Conservation (phyloP, 2,797 vertebrate genomes). For the Rhynchotus rufescens region DNA sequence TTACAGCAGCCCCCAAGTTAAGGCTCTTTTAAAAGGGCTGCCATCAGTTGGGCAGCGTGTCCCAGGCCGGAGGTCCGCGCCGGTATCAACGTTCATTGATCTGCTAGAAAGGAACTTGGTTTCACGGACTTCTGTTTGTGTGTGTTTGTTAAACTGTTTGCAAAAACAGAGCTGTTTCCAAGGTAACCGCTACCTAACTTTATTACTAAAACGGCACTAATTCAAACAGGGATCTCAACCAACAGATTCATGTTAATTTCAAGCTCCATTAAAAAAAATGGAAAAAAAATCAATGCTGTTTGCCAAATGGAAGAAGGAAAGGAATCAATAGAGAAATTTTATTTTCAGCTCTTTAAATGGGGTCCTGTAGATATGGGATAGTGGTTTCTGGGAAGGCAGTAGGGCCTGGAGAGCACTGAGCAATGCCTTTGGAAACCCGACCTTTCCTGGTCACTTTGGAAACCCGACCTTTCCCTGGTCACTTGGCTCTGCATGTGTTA, state of each 20-base stretch:
- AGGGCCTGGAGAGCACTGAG: neutral
- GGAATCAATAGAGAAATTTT: conserved; percentile 52
- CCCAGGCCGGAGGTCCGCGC: neutral
- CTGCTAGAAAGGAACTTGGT: neutral
- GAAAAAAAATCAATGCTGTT: conserved; percentile 57
- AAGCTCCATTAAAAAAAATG: conserved; percentile 72
- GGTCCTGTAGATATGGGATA: conserved; percentile 17
- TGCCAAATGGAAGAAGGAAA: conserved; percentile 49
- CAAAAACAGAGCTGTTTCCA: conserved; percentile 58
- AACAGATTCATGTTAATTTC: conserved; percentile 67
- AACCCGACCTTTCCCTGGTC: neutral
- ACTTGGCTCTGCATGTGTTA: neutral
- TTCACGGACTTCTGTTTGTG: neutral
- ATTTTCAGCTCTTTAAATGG: conserved; percentile 45
- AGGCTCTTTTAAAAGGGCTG: neutral
- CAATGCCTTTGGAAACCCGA: neutral
- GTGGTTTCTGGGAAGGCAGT: neutral
- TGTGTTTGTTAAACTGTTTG: conserved; percentile 44
- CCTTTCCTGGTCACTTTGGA: neutral
- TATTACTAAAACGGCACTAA: conserved; percentile 56
- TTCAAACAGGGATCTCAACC: conserved; percentile 45
- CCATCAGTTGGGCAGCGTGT: neutral
- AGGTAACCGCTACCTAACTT: conserved; percentile 67
- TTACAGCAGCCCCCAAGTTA: neutral
- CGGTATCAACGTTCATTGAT: neutral